Conservation (phyloP, 2,113 vertebrate genomes). For the Chascanopsetta lugubris region DNA sequence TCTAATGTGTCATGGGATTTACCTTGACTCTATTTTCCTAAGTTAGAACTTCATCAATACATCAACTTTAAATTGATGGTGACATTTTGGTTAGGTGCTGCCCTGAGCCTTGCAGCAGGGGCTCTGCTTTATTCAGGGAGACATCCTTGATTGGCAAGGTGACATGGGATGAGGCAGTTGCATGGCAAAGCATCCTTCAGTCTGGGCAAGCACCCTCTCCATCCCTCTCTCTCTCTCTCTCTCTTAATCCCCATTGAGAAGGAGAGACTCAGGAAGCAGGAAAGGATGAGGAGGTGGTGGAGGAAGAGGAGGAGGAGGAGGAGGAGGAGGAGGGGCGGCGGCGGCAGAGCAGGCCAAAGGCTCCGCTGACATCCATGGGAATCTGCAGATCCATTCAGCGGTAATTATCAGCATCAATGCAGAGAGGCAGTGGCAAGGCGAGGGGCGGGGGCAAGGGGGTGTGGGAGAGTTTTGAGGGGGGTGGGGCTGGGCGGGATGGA, state of each 20-base stretch:
- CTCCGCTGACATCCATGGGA: conserved; percentile 79
- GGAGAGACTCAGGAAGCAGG: conserved; percentile 57
- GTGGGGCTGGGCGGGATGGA: conserved; percentile 1
- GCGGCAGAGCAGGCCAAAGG: conserved; percentile 76
- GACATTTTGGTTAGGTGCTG: conserved; percentile 28
- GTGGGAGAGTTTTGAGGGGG: conserved; percentile 58
- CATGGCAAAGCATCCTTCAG: conserved; percentile 58
- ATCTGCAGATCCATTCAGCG: conserved; percentile 81
- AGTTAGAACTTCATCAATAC: conserved; percentile 35
- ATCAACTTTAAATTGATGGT: conserved; percentile 32
- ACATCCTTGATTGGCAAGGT: conserved; percentile 55
- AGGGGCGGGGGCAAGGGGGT: conserved; percentile 63
- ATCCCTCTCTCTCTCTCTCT: conserved; percentile 56
- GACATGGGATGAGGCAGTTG: conserved; percentile 54
- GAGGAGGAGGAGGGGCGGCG: conserved; percentile 53
- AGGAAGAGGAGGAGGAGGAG: conserved; percentile 55
- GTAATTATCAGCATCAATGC: conserved; percentile 84
- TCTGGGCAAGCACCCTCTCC: conserved; percentile 63
- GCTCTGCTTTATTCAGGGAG: conserved; percentile 36
- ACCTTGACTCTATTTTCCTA: conserved; percentile 48
- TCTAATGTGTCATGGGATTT: conserved; percentile 51
- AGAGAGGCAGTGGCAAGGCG: conserved; percentile 64
- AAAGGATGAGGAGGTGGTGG: conserved; percentile 53
- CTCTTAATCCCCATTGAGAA: conserved; percentile 76
- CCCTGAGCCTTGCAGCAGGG: conserved; percentile 7